Evolutionary conservation across 2,888 invertebrate species (phyloP), one percentile per base, ranked within the genome.

Genomic region (Lottia gigantea): DNA sequence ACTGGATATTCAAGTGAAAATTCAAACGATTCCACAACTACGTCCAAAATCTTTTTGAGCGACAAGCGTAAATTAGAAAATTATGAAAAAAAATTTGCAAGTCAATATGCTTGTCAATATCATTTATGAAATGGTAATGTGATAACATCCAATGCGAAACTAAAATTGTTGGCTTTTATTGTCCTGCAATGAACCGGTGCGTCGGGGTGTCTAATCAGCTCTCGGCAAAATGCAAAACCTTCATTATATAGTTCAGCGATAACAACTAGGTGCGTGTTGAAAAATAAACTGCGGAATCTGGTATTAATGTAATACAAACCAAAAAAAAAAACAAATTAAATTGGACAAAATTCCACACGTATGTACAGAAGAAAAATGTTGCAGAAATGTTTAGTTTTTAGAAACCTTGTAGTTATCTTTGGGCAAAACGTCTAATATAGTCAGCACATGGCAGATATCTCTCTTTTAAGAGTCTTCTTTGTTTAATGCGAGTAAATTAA

Each of bases 51-150:
- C 19, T 12, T 14, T 55, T 23, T 55, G 55, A 55, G 55, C 55
- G 55, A 55, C 55, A 55, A 55, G 55, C 55, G 55, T 55, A 55
- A 55, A 55, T 55, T 55, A 55, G 55, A 55, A 55, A 55, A 55
- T 55, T 55, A 55, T 55, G 23, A 55, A 55, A 55, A 49, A 49
- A 40, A 40, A 55, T 6, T 55, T 6, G n/a, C 55, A 55, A 55
- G 55, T 55, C 55, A 55, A 55, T 55, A 14, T 23, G 23, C 12
- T 23, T 23, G 55, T 55, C 55, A 55, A 55, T 55, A 55, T 23
- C 23, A 23, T 55, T 55, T 55, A 23, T 55, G 55, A 55, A 55
- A 55, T 19, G 55, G 55, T 55, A 55, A 55, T 55, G 19, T 55
- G 55, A 55, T 55, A 55, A 55, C 19, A 55, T 23, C 55, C 55